Percentiles rank a stretch among this genome's conserved stretches.
These are phyloP conservation scores for Neoaliturus tenellus DNA, from an alignment of 2,888 invertebrate genomes.

Conservation along the genomic window DNA sequence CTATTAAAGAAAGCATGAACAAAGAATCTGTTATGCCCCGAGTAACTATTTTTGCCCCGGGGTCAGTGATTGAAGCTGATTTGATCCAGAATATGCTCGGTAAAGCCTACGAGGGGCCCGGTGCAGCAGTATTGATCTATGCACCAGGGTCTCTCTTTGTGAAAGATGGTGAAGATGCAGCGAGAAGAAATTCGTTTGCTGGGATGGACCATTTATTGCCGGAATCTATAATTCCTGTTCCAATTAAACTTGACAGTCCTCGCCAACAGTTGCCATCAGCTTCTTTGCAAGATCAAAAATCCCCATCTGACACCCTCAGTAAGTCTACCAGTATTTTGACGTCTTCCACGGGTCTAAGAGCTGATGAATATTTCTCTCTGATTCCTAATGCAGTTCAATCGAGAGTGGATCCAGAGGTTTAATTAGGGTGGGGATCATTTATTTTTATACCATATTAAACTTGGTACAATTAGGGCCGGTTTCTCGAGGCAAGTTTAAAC, in stretches of 20 bases:
- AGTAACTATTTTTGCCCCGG: slow-evolving; percentile 3
- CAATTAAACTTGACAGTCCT: background rate
- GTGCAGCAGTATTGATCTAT: background rate
- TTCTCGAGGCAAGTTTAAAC: too few species aligned
- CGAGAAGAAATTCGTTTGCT: background rate
- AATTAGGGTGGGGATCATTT: too few species aligned
- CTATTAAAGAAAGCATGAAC: background rate
- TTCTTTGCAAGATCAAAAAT: background rate
- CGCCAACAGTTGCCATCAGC: background rate
- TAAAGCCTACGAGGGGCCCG: background rate
- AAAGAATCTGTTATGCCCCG: background rate
- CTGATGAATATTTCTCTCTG: too few species aligned
- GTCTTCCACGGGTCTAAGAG: too few species aligned
- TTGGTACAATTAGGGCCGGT: too few species aligned
- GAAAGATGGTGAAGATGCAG: background rate
- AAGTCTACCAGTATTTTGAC: too few species aligned
- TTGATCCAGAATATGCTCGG: background rate
- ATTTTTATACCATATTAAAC: too few species aligned
- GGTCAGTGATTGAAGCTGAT: background rate
- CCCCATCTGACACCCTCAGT: background rate
- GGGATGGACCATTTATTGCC: background rate
- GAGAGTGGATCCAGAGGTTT: too few species aligned
- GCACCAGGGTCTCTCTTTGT: background rate
- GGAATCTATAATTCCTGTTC: background rate
- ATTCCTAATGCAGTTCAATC: too few species aligned